These are phyloP conservation scores for Arizona elegans DNA, from an alignment of 2,113 vertebrate species.

Conservation along the genomic window DNA sequence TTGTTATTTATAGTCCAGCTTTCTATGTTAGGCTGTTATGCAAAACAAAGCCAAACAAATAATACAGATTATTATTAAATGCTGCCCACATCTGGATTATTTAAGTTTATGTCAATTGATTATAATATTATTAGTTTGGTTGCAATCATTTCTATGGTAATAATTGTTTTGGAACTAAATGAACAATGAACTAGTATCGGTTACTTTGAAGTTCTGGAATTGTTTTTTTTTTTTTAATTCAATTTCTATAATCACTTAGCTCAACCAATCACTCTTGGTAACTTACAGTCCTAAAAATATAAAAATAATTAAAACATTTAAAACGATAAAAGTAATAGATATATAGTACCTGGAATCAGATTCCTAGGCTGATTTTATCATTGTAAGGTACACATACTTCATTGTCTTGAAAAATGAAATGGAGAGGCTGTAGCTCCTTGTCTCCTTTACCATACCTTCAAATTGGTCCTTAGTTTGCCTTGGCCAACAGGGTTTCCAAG, in stretches of 20 bases:
- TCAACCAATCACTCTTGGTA: background rate
- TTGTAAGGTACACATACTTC: conserved; percentile 14
- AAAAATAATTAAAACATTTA: background rate
- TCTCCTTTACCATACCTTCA: background rate
- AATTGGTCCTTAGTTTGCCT: background rate
- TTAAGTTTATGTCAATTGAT: background rate
- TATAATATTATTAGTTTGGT: background rate
- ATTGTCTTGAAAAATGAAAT: background rate
- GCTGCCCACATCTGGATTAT: background rate
- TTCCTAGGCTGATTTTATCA: conserved; percentile 13
- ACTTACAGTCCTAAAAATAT: background rate
- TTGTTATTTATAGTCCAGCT: background rate
- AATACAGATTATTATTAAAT: background rate
- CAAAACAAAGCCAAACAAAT: background rate
- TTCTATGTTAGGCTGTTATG: background rate
- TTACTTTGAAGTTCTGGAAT: background rate
- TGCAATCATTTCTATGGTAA: background rate
- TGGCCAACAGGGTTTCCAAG: background rate
- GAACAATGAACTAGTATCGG: background rate
- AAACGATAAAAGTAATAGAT: background rate
- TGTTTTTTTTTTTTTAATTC: background rate
- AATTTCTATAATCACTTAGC: background rate
- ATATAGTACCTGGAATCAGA: background rate
- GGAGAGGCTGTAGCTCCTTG: background rate
- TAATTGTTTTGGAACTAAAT: background rate